Evolutionary conservation across 2,888 invertebrate species (phyloP), one percentile per base, ranked within the genome.

Genomic region (Augochlorella aurata): DNA sequence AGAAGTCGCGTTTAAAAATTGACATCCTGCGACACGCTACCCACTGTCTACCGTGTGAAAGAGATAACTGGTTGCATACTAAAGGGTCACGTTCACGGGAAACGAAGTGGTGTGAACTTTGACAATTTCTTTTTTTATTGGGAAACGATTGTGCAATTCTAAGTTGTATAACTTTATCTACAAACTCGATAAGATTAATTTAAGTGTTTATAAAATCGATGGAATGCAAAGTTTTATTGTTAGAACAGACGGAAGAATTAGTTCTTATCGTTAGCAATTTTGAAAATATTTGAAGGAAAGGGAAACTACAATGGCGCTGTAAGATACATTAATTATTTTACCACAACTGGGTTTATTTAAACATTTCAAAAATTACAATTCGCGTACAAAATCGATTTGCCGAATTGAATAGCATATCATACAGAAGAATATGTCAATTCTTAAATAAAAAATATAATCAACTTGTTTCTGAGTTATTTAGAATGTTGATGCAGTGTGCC

Each of bases 401-500:
- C 7, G 12, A 52, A 47, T n/a, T 49, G 10, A 4, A 16, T 61
- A 29, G 47, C 58, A 24, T 67, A 74, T 54, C 38, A 16, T 77
- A 71, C 54, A 63, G 10, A 44, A 21, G 12, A 49, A 58, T 18
- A 50, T n/a, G 54, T 77, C 67, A 70, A 21, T 18, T 52, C 12
- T 61, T 66, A 70, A 73, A 76, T 66, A 75, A 52, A 47, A 45
- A 2, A 38, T 49, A 14, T 18, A 45, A 67, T 67, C 8, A 14
- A 16, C 14, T 3, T 52, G 18, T 45, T 24, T 18, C 74, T 45
- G 77, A 49, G 68, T 82, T 18, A 74, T 69, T 4, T 77, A 81
- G 50, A 82, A 82, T 7, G 66, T 18, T 5, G 65, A 61, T 21
- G 81, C 29, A 10, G 52, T 87, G 9, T 81, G n/a, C 44, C 86